These are phyloP conservation scores for Temnothorax unifasciatus DNA, from an alignment of 2,888 invertebrate species.

Conservation along the genomic window DNA sequence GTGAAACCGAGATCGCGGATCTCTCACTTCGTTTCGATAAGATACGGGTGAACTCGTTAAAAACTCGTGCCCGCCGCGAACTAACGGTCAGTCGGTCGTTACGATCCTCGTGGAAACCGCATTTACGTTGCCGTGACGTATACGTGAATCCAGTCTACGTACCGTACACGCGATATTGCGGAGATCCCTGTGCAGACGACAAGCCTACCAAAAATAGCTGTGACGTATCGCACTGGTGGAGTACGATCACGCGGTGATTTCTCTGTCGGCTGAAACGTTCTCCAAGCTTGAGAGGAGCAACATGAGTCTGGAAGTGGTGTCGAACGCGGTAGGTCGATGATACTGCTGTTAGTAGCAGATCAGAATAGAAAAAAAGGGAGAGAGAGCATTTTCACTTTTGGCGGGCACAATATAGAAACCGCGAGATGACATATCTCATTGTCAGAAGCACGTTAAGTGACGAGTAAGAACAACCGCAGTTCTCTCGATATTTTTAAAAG, in stretches of 20 bases:
- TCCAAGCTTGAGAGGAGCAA: background rate
- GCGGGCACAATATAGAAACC: background rate
- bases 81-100: background rate
- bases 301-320: constrained; percentile 40
- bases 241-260: constrained; percentile 24
- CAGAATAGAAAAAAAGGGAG: background rate
- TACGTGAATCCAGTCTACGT: background rate
- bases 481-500: background rate
- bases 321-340: constrained; percentile 41
- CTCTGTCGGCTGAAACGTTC: background rate
- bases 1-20: background rate
- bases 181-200: background rate
- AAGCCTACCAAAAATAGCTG: constrained; percentile 64
- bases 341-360: background rate
- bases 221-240: constrained; percentile 59
- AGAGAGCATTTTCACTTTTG: constrained; percentile 1
- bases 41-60: constrained; percentile 46
- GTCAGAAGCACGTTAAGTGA: background rate
- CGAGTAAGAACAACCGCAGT: background rate
- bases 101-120: background rate
- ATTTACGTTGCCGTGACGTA: background rate
- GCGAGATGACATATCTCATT: too few relatives aligned
- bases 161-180: background rate
- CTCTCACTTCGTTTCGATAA: background rate
- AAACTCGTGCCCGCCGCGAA: constrained; percentile 33